Evolutionary conservation across 2,113 vertebrate genomes (phyloP).

Genomic region (Penelope pileata): DNA sequence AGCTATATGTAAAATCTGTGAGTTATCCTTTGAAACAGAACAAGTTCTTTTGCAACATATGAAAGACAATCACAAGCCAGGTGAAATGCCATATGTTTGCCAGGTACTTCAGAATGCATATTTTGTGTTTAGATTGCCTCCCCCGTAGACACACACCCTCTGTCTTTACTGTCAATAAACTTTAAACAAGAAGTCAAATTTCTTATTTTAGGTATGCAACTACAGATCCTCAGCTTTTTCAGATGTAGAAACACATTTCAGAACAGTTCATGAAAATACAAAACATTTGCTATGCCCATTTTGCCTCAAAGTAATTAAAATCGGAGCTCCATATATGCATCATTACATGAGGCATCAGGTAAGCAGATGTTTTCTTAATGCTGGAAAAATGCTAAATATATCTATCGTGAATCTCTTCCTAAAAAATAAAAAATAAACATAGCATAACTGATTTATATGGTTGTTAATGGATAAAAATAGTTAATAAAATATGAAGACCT

Average conservation of each 20-base stretch:
- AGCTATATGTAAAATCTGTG: slow-evolving; percentile 98
- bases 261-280: slow-evolving; percentile 92
- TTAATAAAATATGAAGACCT: not conserved
- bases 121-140: not conserved
- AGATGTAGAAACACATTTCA: slow-evolving; percentile 96
- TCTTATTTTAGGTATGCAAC: slow-evolving; percentile 88
- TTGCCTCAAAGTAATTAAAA: slow-evolving; percentile 96
- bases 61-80: slow-evolving; percentile 98
- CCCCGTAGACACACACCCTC: too few relatives aligned
- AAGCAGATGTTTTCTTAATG: slow-evolving; percentile 33
- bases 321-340: slow-evolving; percentile 92
- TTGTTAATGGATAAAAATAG: not conserved
- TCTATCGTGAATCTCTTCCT: not conserved
- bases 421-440: not conserved
- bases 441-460: rapidly evolving
- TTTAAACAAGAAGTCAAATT: not conserved
- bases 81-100: slow-evolving; percentile 98
- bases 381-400: not conserved
- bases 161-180: not conserved
- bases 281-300: slow-evolving; percentile 96
- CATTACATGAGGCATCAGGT: slow-evolving; percentile 99
- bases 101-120: slow-evolving; percentile 80
- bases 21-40: slow-evolving; percentile 96
- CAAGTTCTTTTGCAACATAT: slow-evolving; percentile 97
- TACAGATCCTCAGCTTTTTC: slow-evolving; percentile 95